Evolutionary conservation across 2,888 invertebrate genomes (phyloP), one percentile per base, ranked within the genome.

Genomic region (Merodon equestris): DNA sequence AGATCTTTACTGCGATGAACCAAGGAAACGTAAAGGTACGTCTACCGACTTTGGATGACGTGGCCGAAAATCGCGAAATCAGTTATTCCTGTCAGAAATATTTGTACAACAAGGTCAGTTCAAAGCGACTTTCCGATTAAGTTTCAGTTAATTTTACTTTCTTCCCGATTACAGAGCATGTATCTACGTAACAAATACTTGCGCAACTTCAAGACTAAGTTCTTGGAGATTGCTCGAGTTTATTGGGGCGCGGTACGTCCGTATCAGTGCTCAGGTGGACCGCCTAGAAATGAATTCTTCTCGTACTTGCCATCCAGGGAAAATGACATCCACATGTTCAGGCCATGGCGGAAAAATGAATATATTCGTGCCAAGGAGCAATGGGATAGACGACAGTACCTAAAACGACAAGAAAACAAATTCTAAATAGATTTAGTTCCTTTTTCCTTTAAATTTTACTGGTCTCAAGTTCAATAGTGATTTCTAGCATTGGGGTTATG

Each of bases 281-380:
- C 82, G 10, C 82, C 83, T 0, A 68, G 84, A 5, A 74, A 83
- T 57, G 83, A 81, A 1, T 88, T 85, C 45, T 86, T 83, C 71
- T 83, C 88, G 5, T 88, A 88, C 74, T 82, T 87, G 83, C 88
- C 88, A 9, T 76, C 86, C 5, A 79, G 82, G 1, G 81, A 82
- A 53, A 75, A 82, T 34, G 83, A 84, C 67, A 66, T 77, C 0
- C 57, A 67, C 15, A 45, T 67, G 53, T 73, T 77, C 42, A 67
- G 58, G n/a, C 77, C 77, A 13, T 77, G 77, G 76, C 54, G 60
- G 13, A n/a, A n/a, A n/a, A n/a, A n/a, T n/a, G n/a, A n/a, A n/a
- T n/a, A n/a, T n/a, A n/a, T n/a, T n/a, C n/a, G n/a, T n/a, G n/a
- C n/a, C n/a, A n/a, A n/a, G n/a, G n/a, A n/a, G n/a, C n/a, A n/a